Conservation (phyloP, 2,797 vertebrate genomes). For the Parauchenoglanis ngamensis region DNA sequence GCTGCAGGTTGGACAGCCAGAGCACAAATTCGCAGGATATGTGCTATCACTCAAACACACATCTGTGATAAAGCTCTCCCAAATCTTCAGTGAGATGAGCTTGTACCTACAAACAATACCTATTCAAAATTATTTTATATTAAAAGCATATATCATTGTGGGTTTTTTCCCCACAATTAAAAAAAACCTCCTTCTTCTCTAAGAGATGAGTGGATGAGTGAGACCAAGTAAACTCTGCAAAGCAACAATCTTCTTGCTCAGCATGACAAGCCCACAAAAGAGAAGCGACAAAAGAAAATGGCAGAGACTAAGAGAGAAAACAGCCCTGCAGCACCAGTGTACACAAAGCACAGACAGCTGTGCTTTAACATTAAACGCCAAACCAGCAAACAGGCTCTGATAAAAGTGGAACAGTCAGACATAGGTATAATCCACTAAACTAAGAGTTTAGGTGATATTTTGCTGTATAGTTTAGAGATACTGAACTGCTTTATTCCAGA, state of each 20-base stretch:
- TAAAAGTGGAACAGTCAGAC: slow-evolving; percentile 5
- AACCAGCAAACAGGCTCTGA: slow-evolving; percentile 35
- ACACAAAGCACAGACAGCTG: slow-evolving; percentile 43
- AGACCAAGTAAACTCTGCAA: slow-evolving; percentile 31
- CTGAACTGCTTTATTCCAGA: slow-evolving; percentile 3
- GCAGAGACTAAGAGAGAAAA: slow-evolving; percentile 9
- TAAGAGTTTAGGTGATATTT: background rate
- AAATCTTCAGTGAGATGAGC: background rate
- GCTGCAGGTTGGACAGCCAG: slow-evolving; percentile 27
- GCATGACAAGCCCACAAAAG: slow-evolving; percentile 39
- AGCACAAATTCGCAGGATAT: background rate
- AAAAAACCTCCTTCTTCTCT: background rate
- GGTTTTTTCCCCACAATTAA: background rate
- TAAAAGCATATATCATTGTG: background rate
- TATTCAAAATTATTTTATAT: background rate
- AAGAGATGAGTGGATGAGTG: slow-evolving; percentile 44
- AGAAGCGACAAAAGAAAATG: slow-evolving; percentile 2
- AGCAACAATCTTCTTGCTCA: slow-evolving; percentile 27
- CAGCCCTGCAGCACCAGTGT: slow-evolving; percentile 67
- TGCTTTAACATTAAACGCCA: slow-evolving; percentile 30
- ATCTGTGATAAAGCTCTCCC: slow-evolving; percentile 13
- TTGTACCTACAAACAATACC: background rate
- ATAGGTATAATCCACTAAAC: background rate
- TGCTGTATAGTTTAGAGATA: background rate
- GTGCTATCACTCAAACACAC: slow-evolving; percentile 42